Evolutionary conservation across 2,888 invertebrate species (phyloP), one percentile per base, ranked within the genome.

Genomic region (Melanchra persicariae): DNA sequence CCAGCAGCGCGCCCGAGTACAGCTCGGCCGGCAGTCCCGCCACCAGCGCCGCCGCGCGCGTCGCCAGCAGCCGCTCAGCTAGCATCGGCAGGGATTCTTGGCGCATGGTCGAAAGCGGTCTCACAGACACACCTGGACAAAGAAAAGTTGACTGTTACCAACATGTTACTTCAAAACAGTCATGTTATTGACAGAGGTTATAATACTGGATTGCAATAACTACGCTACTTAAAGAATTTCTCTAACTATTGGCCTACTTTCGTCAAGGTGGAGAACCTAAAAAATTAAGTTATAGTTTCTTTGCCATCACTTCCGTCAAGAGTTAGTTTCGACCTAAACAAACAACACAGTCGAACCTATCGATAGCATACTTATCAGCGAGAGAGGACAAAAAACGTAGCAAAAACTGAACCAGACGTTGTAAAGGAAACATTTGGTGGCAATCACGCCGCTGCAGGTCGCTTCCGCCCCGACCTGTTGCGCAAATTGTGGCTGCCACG

Each of bases 1-100:
- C 95, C 68, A 97, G 95, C 78, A 97, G 94, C 40, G 97, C 97
- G 51, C 97, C 97, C 57, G 97, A 97, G 92, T 97, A 97, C 74
- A 97, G 94, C 68, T 97, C 96, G 17, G 97, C 97, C 10, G 97
- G 96, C 54, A 97, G 91, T 6, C 96, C 97, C 2, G 96, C 96
- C 77, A 95, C 96, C 92, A 91, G 94, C 81, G 91, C 96, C 69
- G 92, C 96, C 77, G 89, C 97, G 84, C 89, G 97, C 83, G 83
- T 96, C 92, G 87, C 97, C 94, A 87, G 96, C 96, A 91, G 94
- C 88, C 96, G 88, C 89, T 95, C 96, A 72, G 96, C 96, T 82
- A 96, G 81, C 95, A 96, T 94, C 81, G 96, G 96, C 65, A 95
- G 88, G 24, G 96, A 93, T 76, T 96, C 95, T 86, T 95, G 96